Base-by-base conservation (phyloP, 1,140 invertebrate genomes). In the Latrodectus geometricus region DNA sequence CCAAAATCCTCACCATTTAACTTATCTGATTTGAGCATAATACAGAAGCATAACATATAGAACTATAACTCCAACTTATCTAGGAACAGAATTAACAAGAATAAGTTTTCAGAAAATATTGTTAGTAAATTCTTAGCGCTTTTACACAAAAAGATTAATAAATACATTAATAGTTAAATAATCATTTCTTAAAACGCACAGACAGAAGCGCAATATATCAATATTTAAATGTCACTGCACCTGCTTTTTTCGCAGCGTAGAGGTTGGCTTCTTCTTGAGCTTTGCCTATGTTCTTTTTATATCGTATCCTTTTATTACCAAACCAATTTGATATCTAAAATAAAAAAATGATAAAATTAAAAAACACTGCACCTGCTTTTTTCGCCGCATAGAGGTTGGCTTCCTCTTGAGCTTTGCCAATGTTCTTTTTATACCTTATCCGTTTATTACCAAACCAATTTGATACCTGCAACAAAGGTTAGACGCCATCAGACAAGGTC, bases 251-350 rank as follows among this genome's bases (percentile, higher is more conserved):
- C 72, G 98, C 97, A 88, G 98, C 98, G 91, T 99, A 99, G 89
- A 99, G 93, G 92, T 99, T 99, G 68, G 98, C 98, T 92, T 99
- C 98, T 92, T 99, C 98, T 91, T 99, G 98, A 79, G 98, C 98
- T 93, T 99, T 99, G 88, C 98, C 97, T 88, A 99, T 99, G 92
- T 99, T 99, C 93, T 99, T 99, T 95, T 99, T 99, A 93, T 99
- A 99, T 90, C 98, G 95, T 93, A 99, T 99, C 90, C 98, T 94
- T 91, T 99, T 99, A 93, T 99, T 99, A 88, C 98, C 98, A 91
- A 99, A 99, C 98, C 98, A 99, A 93, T 97, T 98, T 82, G 96
- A 97, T 82, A 98, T 96, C 95, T 97, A 93, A 9, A 74, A 87
- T 20, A 52, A 74, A 35, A 35, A 48, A 52, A 52, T 74, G 23